Evolutionary conservation across 2,888 invertebrate species (phyloP).

Genomic region (Mechanitis mazaeus): DNA sequence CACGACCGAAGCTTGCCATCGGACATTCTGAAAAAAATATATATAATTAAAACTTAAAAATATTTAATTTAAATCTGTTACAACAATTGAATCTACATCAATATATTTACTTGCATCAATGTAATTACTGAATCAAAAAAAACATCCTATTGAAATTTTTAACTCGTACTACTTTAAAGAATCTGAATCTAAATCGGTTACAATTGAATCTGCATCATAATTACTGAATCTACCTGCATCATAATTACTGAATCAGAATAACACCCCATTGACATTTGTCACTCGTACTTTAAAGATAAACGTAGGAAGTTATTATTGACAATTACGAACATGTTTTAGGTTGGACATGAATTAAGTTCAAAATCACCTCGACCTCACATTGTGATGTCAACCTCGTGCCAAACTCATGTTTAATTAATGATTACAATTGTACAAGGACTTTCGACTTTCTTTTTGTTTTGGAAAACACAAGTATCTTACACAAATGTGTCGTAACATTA

Average conservation of each 20-base stretch:
- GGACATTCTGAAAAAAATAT: constrained; percentile 75
- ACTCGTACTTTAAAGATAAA: no score
- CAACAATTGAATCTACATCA: no score
- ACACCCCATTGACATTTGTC: not conserved
- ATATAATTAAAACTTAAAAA: not conserved
- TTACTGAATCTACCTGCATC: no score
- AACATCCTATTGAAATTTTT: no score
- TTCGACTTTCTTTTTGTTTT: constrained; percentile 25
- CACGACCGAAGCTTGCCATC: constrained; percentile 83
- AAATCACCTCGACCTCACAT: constrained; percentile 21
- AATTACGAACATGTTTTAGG: constrained; percentile 10
- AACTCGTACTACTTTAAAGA: no score
- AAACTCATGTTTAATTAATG: constrained; percentile 32
- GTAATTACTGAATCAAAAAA: no score
- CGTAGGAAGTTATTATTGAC: constrained; percentile 4
- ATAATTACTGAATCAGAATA: no score
- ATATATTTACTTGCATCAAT: no score
- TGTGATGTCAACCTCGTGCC: constrained; percentile 26
- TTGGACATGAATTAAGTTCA: constrained; percentile 10
- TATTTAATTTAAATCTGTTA: no score
- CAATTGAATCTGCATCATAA: no score
- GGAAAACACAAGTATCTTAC: not conserved
- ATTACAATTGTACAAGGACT: constrained; percentile 26
- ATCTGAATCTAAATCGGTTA: no score
- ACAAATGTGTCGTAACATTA: no score